These are phyloP conservation scores for Rhagophthalmus giganteus DNA, from an alignment of 2,888 invertebrate species.

Conservation along the genomic window DNA sequence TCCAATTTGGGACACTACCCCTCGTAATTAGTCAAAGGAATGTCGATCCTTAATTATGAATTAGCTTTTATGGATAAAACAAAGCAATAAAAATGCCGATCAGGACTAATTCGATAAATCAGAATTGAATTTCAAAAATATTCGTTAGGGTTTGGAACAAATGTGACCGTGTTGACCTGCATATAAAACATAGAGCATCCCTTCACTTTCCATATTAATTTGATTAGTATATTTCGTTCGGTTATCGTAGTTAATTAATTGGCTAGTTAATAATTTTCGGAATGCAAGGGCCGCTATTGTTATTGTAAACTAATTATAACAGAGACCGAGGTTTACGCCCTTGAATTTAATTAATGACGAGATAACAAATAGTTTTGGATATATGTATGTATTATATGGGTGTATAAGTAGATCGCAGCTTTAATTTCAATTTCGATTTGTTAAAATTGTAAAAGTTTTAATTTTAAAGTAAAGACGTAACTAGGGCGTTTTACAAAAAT, in stretches of 20 bases:
- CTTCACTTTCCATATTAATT: not conserved
- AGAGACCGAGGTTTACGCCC: not conserved
- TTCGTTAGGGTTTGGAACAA: not conserved
- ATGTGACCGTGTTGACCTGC: slow-evolving; percentile 1
- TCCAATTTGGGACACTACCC: too few relatives aligned
- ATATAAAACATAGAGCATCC: not conserved
- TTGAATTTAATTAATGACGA: not conserved
- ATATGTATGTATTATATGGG: too few relatives aligned
- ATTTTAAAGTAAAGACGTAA: too few relatives aligned
- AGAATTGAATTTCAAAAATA: not conserved
- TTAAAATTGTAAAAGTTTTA: too few relatives aligned
- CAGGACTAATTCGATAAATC: not conserved
- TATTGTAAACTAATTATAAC: not conserved
- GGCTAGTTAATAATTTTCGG: not conserved
- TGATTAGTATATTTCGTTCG: not conserved
- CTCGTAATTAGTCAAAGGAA: too few relatives aligned
- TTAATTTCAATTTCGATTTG: too few relatives aligned
- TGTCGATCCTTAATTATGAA: not conserved
- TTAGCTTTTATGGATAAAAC: not conserved
- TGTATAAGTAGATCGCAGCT: too few relatives aligned
- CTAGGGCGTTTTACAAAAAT: too few relatives aligned
- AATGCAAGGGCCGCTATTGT: not conserved
- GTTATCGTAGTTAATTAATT: slow-evolving; percentile 1
- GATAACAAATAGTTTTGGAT: too few relatives aligned
- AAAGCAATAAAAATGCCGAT: not conserved